These are phyloP conservation scores for Leucophenga maculata DNA, from an alignment of 2,888 invertebrate genomes.

Conservation along the genomic window DNA sequence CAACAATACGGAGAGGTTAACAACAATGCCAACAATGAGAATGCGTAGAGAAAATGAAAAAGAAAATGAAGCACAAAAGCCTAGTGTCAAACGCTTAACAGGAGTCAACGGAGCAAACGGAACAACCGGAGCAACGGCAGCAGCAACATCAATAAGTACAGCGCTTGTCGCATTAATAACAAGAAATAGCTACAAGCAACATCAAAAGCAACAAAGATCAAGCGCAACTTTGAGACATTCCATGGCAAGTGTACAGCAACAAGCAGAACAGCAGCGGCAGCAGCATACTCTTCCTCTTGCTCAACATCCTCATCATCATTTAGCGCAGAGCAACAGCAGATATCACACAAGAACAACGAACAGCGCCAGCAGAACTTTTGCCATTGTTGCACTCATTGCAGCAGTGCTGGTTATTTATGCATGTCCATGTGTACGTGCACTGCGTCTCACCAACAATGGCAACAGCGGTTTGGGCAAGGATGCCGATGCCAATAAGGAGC, in stretches of 20 bases:
- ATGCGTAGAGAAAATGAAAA: neutral
- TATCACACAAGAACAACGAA: constrained; percentile 15
- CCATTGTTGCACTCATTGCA: constrained; percentile 13
- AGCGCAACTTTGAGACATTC: too few relatives aligned
- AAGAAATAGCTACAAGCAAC: constrained; percentile 21
- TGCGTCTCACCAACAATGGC: constrained; percentile 65
- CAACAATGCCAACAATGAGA: neutral
- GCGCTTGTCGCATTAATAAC: too few relatives aligned
- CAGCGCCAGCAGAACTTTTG: neutral
- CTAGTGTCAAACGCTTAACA: neutral
- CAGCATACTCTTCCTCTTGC: neutral
- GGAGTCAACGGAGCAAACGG: too few relatives aligned
- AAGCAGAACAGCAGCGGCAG: neutral
- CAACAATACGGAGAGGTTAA: constrained; percentile 19
- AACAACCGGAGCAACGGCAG: neutral
- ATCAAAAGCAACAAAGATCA: constrained; percentile 31
- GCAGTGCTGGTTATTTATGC: constrained; percentile 44
- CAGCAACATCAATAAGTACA: neutral
- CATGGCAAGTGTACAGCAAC: too few relatives aligned
- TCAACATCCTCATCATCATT: too few relatives aligned
- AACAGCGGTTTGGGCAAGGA: constrained; percentile 58
- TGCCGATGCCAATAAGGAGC: constrained; percentile 65
- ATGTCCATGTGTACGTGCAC: constrained; percentile 46
- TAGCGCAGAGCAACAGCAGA: constrained; percentile 12
- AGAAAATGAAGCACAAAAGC: constrained; percentile 24